Evolutionary conservation across 2,797 vertebrate species (phyloP).

Genomic region (Ptychobarbus kaznakovi): DNA sequence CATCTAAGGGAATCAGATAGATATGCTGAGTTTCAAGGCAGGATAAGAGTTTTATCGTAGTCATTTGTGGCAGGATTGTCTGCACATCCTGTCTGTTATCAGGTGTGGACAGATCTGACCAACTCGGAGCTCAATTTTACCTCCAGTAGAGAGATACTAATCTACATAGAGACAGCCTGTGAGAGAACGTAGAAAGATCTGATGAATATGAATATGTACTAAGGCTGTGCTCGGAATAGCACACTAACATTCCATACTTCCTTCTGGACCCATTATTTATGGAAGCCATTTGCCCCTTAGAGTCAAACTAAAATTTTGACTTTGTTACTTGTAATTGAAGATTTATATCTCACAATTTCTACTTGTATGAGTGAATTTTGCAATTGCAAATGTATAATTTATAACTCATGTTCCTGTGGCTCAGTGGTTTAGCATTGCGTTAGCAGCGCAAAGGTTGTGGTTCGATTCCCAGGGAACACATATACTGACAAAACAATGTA

Average conservation of each 20-base stretch:
- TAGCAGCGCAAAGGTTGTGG: too few relatives aligned
- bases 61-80: not conserved
- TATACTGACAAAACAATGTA: too few relatives aligned
- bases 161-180: conserved; percentile 31
- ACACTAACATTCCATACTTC: not conserved
- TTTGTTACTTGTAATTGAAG: not conserved
- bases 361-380: not conserved
- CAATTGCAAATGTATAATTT: not conserved
- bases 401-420: too few relatives aligned
- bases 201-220: conserved; percentile 47
- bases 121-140: not conserved
- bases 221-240: conserved; percentile 4
- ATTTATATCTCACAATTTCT: not conserved
- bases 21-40: conserved; percentile 5
- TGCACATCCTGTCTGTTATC: conserved; percentile 8
- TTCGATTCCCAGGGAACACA: too few relatives aligned
- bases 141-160: conserved; percentile 26
- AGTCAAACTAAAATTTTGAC: not conserved
- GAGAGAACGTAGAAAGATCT: conserved; percentile 50
- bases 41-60: not conserved
- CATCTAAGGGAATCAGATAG: not conserved
- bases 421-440: too few relatives aligned
- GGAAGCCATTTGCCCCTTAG: not conserved
- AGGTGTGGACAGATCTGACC: conserved; percentile 14
- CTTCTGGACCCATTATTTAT: not conserved